These are phyloP conservation scores for Hippocampus comes DNA, from an alignment of 2,113 vertebrate genomes.

Conservation along the genomic window DNA sequence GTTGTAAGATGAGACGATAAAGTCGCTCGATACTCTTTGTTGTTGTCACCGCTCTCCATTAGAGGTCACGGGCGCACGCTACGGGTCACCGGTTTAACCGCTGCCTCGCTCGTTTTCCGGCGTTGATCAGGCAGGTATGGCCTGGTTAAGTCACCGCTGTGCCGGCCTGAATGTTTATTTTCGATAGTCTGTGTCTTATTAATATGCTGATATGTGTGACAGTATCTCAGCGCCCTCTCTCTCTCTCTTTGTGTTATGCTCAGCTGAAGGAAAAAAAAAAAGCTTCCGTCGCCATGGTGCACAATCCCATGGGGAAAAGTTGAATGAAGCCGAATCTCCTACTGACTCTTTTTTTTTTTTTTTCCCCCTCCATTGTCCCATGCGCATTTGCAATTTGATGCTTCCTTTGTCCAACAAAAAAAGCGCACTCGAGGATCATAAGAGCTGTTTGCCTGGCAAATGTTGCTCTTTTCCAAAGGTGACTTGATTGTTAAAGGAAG, in stretches of 20 bases:
- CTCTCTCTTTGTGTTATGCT: slow-evolving; percentile 24
- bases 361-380: slow-evolving; percentile 33
- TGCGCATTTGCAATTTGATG: slow-evolving; percentile 36
- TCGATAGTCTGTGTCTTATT: not conserved
- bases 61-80: not conserved
- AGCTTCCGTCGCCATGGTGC: slow-evolving; percentile 66
- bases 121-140: slow-evolving; percentile 2
- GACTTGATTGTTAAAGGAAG: slow-evolving; percentile 19
- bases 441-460: not conserved
- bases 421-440: not conserved
- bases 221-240: slow-evolving; percentile 7
- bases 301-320: slow-evolving; percentile 65
- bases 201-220: not conserved
- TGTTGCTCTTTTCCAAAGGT: slow-evolving; percentile 18
- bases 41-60: slow-evolving; percentile 41
- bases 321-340: slow-evolving; percentile 50
- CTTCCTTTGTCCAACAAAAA: slow-evolving; percentile 3
- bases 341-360: slow-evolving; percentile 22
- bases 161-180: not conserved
- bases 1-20: slow-evolving; percentile 59
- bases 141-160: not conserved
- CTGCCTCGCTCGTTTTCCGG: slow-evolving; percentile 30
- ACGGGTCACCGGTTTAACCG: slow-evolving; percentile 37
- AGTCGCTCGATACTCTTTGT: slow-evolving; percentile 52
- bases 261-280: slow-evolving; percentile 33